phyloP scores from a whole-genome alignment of 30 jellyfish, hydroid and myxozoan genomes.

The Hydractinia echinata region DNA sequence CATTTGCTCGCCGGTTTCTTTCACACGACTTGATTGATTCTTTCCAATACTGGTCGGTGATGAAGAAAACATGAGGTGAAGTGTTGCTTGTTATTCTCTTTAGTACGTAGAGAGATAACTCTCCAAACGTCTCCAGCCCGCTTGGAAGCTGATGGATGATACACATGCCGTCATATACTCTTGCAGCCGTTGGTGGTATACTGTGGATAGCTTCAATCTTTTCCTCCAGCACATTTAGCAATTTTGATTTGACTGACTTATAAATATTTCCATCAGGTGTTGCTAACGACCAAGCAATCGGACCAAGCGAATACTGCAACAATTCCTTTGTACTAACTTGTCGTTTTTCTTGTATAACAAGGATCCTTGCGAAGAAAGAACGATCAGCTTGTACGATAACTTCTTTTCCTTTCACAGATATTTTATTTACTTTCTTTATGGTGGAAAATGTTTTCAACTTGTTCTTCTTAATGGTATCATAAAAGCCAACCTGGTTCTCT shows the following conservation, averaged over 20 bases:
- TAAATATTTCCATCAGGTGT: conserved; percentile 41
- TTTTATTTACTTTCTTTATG: too few species aligned
- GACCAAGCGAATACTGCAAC: conserved; percentile 36
- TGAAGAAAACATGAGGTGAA: conserved; percentile 15
- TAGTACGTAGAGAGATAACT: conserved; percentile 26
- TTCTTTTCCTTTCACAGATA: too few species aligned
- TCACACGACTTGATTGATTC: conserved; percentile 9
- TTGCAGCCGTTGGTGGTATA: conserved; percentile 23
- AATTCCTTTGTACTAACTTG: conserved; percentile 26
- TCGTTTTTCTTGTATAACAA: conserved; percentile 40
- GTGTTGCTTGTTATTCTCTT: conserved; percentile 20
- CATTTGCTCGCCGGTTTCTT: conserved; percentile 4
- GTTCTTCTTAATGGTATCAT: conserved; percentile 4
- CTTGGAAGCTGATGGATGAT: conserved; percentile 36
- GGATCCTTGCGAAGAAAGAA: conserved; percentile 39
- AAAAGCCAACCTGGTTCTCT: conserved; percentile 8
- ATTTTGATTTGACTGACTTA: conserved; percentile 40
- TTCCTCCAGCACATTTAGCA: conserved; percentile 24
- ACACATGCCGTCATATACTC: conserved; percentile 40
- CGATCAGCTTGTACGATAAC: too few species aligned
- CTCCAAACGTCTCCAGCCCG: conserved; percentile 38
- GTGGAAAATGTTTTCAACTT: too few species aligned
- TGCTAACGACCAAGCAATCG: conserved; percentile 56
- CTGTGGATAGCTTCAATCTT: conserved; percentile 1
- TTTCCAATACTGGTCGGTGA: conserved; percentile 33